Evolutionary conservation across 2,888 invertebrate species (phyloP).

Genomic region (Hydropsyche betteni): DNA sequence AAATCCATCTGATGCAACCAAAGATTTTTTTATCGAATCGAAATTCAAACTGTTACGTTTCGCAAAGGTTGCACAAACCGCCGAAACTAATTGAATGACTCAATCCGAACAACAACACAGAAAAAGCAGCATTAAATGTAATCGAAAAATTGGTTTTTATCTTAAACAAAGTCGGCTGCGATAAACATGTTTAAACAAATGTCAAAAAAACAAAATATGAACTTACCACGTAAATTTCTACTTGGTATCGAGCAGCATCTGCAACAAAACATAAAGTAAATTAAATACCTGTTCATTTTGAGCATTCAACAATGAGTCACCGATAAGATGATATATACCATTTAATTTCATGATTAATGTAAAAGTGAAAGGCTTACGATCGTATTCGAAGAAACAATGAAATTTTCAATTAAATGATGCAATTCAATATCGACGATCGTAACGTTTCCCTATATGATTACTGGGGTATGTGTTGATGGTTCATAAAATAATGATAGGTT

Average conservation of each 20-base stretch:
- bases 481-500: too few relatives aligned
- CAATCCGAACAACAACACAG: neutral
- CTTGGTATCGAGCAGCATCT: neutral
- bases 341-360: conserved; percentile 19
- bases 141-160: neutral
- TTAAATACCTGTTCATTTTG: neutral
- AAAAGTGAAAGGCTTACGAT: conserved; percentile 18
- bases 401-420: conserved; percentile 29
- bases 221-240: neutral
- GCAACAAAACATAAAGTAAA: neutral
- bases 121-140: neutral
- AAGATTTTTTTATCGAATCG: neutral
- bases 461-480: too few relatives aligned
- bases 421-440: neutral
- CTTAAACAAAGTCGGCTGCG: neutral
- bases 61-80: conserved; percentile 16
- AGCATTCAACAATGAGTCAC: conserved; percentile 2
- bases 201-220: too few relatives aligned
- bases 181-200: too few relatives aligned
- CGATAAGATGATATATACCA: conserved; percentile 4
- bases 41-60: conserved; percentile 6
- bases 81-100: conserved; percentile 30
- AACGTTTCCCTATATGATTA: too few relatives aligned
- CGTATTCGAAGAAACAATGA: conserved; percentile 9
- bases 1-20: neutral